Conservation (phyloP, 1,140 invertebrate species). For the Melitaea cinxia region DNA sequence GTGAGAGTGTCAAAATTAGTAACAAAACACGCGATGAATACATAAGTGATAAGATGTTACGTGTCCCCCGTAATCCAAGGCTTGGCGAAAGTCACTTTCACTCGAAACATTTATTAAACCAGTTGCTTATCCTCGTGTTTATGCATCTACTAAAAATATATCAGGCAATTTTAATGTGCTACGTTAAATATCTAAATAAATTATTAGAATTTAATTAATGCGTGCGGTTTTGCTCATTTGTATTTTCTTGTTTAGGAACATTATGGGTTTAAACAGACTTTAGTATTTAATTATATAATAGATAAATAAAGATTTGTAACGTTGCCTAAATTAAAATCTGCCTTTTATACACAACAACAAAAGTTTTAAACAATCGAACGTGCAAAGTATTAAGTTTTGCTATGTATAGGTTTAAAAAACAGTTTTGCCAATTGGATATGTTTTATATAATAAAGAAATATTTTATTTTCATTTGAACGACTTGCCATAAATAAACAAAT, state of each 20-base stretch:
- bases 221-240: too few relatives aligned
- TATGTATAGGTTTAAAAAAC: too few relatives aligned
- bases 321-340: too few relatives aligned
- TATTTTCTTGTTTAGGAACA: too few relatives aligned
- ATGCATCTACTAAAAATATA: conserved; percentile 22
- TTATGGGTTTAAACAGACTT: too few relatives aligned
- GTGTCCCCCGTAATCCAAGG: conserved; percentile 48
- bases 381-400: too few relatives aligned
- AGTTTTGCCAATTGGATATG: not conserved
- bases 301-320: too few relatives aligned
- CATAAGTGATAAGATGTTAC: conserved; percentile 49
- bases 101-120: conserved; percentile 42
- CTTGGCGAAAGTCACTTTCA: conserved; percentile 54
- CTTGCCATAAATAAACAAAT: not conserved
- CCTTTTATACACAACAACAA: too few relatives aligned
- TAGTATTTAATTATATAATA: too few relatives aligned
- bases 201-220: not conserved
- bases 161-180: not conserved
- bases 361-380: too few relatives aligned
- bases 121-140: conserved; percentile 43
- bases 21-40: conserved; percentile 42
- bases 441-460: not conserved
- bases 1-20: conserved; percentile 38
- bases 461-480: not conserved
- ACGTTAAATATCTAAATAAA: not conserved